Percentiles rank a stretch among this genome's conserved stretches.
phyloP scores from a whole-genome alignment of 1,140 invertebrate species.

The Papilio xuthus region DNA sequence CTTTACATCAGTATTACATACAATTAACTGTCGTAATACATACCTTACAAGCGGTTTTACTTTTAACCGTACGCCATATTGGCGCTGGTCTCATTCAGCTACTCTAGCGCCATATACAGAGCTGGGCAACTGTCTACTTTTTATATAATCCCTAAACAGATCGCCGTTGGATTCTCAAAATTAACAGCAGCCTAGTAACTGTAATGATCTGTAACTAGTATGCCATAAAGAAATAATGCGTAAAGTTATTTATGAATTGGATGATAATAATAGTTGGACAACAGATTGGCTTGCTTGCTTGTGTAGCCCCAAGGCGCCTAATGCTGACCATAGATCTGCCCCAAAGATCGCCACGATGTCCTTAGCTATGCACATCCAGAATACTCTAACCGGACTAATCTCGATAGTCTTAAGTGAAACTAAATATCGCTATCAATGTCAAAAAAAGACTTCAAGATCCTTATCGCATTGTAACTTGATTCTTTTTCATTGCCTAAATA shows the following conservation, averaged over 20 bases:
- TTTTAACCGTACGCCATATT: constrained; percentile 29
- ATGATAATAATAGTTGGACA: neutral
- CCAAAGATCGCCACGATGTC: no score
- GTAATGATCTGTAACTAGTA: neutral
- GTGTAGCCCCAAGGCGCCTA: no score
- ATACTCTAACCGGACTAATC: no score
- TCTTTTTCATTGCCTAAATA: neutral
- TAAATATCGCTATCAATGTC: neutral
- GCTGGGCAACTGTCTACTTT: constrained; percentile 22
- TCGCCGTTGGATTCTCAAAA: constrained; percentile 32
- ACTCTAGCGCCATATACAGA: constrained; percentile 30
- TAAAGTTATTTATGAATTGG: neutral
- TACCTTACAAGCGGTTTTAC: constrained; percentile 34
- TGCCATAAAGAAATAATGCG: neutral
- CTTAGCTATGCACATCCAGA: no score
- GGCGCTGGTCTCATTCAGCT: constrained; percentile 32
- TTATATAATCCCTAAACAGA: constrained; percentile 31
- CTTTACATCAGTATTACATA: constrained; percentile 25
- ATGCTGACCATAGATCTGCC: no score
- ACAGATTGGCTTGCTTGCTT: no score
- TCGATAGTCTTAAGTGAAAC: neutral
- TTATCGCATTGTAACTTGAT: no score
- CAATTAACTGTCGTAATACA: constrained; percentile 36
- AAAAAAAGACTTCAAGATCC: no score
- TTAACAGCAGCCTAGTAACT: constrained; percentile 13